phyloP scores from a whole-genome alignment of 2,113 vertebrate genomes.

The Anoplopoma fimbria region DNA sequence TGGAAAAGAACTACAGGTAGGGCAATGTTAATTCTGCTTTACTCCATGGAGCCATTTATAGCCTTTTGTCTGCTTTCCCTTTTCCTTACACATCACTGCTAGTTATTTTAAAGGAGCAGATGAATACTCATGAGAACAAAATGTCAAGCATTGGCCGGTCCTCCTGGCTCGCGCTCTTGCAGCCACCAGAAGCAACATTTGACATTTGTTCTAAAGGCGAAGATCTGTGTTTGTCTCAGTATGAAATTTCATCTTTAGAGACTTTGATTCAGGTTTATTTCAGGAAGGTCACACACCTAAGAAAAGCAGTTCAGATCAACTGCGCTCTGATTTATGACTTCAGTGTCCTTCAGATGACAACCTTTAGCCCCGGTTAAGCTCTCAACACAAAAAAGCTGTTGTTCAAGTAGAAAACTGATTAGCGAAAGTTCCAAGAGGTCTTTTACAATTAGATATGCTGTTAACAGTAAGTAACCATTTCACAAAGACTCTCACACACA shows the following conservation, averaged over 20 bases:
- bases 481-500: not conserved
- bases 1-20: not conserved
- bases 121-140: constrained; percentile 70
- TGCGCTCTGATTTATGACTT: constrained; percentile 31
- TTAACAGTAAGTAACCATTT: not conserved
- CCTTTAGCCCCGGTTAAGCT: not conserved
- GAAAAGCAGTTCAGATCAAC: constrained; percentile 4
- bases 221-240: constrained; percentile 56
- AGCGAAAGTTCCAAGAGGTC: not conserved
- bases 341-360: constrained; percentile 18
- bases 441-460: not conserved
- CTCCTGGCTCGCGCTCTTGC: constrained; percentile 22
- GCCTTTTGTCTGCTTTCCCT: constrained; percentile 7
- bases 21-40: not conserved
- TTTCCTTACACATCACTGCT: constrained; percentile 39
- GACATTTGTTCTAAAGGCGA: constrained; percentile 69
- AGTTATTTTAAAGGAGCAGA: constrained; percentile 44
- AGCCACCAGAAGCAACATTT: constrained; percentile 62
- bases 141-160: constrained; percentile 59
- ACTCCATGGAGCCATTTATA: not conserved
- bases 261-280: constrained; percentile 52
- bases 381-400: not conserved
- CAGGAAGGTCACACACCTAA: constrained; percentile 42
- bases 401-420: not conserved
- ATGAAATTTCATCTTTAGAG: constrained; percentile 59